Base-by-base conservation (phyloP, 1,140 invertebrate species). In the Drosophila trapezifrons region DNA sequence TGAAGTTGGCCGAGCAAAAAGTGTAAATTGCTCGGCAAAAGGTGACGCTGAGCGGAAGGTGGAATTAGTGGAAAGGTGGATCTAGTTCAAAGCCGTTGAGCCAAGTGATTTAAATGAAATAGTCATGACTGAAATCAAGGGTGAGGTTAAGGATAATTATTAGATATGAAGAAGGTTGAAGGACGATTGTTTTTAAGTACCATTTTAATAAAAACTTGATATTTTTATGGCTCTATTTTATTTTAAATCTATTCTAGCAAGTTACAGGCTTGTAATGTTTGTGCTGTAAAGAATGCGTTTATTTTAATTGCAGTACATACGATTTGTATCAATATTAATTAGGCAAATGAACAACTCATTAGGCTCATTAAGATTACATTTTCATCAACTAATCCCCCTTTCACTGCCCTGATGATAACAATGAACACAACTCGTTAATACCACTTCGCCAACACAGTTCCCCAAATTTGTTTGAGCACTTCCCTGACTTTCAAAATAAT, bases 401-500 rank as follows among this genome's bases (percentile, higher is more conserved):
- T 70, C 46, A 69, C 65, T n/a, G 13, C n/a, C 13, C 29, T 17
- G 22, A 12, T 29, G n/a, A 27, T 38, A 63, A 47, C 20, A 47
- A 64, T 64, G 58, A 67, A 65, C 17, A 65, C 32, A 38, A 22
- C 59, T 66, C 65, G 64, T 66, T 67, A 66, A 51, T 40, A 65
- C 15, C 22, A 37, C 63, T 66, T 32, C 43, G 35, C 8, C 37
- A 42, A 54, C 37, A 29, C 20, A 20, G 22, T 37, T 40, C 47
- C 64, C 35, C 13, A 18, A 25, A 70, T 57, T 56, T 47, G 18
- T 55, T 70, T 70, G 7, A 15, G 42, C 29, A 71, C 51, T 71
- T 70, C 49, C 66, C 67, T 32, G 47, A 70, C 64, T 70, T 71
- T 71, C 65, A 70, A 70, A 71, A 57, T 57, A 47, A 57, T 57